These are phyloP conservation scores for Maniola hyperantus DNA, from an alignment of 2,888 invertebrate genomes.

Conservation along the genomic window DNA sequence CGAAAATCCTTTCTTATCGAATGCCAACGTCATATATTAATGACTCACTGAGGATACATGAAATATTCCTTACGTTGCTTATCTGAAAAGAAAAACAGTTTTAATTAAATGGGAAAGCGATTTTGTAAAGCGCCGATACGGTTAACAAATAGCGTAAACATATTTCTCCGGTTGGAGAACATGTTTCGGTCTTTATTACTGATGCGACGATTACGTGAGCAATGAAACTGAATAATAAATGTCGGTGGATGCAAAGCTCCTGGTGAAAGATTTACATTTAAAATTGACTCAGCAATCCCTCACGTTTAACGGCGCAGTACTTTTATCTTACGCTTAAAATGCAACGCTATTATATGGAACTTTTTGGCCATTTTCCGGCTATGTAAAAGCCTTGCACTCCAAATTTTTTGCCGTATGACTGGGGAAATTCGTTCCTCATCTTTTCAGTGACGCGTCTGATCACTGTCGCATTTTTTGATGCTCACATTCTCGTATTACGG, in stretches of 20 bases:
- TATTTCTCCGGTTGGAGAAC: slow-evolving; percentile 33
- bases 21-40: too few relatives aligned
- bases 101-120: slow-evolving; percentile 35
- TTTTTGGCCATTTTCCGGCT: slow-evolving; percentile 28
- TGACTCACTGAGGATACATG: too few relatives aligned
- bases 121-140: slow-evolving; percentile 30
- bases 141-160: slow-evolving; percentile 33
- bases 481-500: background rate
- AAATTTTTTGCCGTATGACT: slow-evolving; percentile 43
- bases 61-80: slow-evolving; percentile 26
- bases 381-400: slow-evolving; percentile 44
- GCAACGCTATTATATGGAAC: slow-evolving; percentile 51
- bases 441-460: slow-evolving; percentile 1
- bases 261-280: slow-evolving; percentile 47
- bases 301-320: slow-evolving; percentile 50
- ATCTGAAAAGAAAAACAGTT: slow-evolving; percentile 9
- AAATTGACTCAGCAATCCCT: slow-evolving; percentile 50
- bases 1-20: too few relatives aligned
- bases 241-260: slow-evolving; percentile 30
- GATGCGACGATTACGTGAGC: slow-evolving; percentile 37
- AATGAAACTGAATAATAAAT: slow-evolving; percentile 40
- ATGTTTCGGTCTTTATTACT: slow-evolving; percentile 34
- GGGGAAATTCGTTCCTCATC: background rate
- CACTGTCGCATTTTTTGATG: background rate
- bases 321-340: slow-evolving; percentile 59